Conservation (phyloP, 35 echinoderm and acorn worm genomes). For the Lytechinus pictus region DNA sequence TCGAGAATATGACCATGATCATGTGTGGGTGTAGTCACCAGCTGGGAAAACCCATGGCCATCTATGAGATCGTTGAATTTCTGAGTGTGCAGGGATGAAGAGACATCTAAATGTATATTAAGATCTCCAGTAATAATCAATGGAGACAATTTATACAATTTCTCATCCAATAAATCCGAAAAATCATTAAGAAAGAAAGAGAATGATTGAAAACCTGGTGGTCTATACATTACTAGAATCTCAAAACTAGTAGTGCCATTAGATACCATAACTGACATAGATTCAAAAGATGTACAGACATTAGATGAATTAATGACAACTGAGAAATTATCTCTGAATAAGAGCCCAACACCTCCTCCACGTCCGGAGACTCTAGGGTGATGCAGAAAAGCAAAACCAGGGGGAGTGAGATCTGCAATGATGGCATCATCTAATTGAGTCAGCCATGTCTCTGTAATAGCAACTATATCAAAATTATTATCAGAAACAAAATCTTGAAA, state of each 20-base stretch:
- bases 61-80: background rate
- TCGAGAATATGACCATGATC: constrained; percentile 19
- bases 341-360: constrained; percentile 28
- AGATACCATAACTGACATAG: background rate
- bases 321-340: constrained; percentile 4
- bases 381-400: constrained; percentile 15
- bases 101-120: background rate
- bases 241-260: constrained; percentile 25
- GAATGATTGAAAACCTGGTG: constrained; percentile 15
- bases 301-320: background rate
- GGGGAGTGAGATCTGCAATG: background rate
- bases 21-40: constrained; percentile 34
- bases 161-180: constrained; percentile 25
- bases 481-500: constrained; percentile 28
- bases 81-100: background rate
- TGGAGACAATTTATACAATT: constrained; percentile 22
- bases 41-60: background rate
- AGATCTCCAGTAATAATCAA: constrained; percentile 13
- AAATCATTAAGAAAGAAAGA: background rate
- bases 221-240: background rate
- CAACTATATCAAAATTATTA: constrained; percentile 47
- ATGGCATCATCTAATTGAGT: background rate
- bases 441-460: constrained; percentile 54
- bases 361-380: background rate
- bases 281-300: constrained; percentile 6